Percentiles rank a stretch among this genome's conserved stretches.
These are phyloP conservation scores for Cerastis rubricosa DNA, from an alignment of 2,888 invertebrate species.

Conservation along the genomic window DNA sequence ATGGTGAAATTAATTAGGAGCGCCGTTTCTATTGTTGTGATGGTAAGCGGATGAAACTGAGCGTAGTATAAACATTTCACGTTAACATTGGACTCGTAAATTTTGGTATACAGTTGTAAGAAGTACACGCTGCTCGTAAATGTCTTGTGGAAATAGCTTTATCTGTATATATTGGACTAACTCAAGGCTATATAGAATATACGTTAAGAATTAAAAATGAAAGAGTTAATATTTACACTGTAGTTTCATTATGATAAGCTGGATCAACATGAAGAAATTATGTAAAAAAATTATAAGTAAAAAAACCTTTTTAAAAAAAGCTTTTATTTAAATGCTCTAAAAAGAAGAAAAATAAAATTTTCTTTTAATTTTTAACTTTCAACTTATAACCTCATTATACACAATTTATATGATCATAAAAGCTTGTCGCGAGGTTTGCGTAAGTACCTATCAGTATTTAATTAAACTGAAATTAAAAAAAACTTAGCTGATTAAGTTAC, in stretches of 20 bases:
- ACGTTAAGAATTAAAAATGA: constrained; percentile 41
- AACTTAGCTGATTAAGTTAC: too few relatives aligned
- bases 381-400: too few relatives aligned
- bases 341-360: too few relatives aligned
- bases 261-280: constrained; percentile 12
- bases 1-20: constrained; percentile 51
- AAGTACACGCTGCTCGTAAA: constrained; percentile 67
- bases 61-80: constrained; percentile 37
- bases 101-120: constrained; percentile 31
- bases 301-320: too few relatives aligned
- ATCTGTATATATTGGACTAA: constrained; percentile 72
- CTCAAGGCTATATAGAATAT: constrained; percentile 72
- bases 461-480: too few relatives aligned
- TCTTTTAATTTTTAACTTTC: too few relatives aligned
- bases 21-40: constrained; percentile 41
- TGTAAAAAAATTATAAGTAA: too few relatives aligned
- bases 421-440: too few relatives aligned
- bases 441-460: too few relatives aligned
- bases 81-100: constrained; percentile 50
- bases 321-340: too few relatives aligned
- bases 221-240: constrained; percentile 16
- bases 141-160: constrained; percentile 68
- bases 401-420: too few relatives aligned
- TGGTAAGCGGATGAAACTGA: constrained; percentile 29
- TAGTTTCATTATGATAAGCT: constrained; percentile 20